phyloP scores from a whole-genome alignment of 1,140 invertebrate species.

The Pinna nobilis region DNA sequence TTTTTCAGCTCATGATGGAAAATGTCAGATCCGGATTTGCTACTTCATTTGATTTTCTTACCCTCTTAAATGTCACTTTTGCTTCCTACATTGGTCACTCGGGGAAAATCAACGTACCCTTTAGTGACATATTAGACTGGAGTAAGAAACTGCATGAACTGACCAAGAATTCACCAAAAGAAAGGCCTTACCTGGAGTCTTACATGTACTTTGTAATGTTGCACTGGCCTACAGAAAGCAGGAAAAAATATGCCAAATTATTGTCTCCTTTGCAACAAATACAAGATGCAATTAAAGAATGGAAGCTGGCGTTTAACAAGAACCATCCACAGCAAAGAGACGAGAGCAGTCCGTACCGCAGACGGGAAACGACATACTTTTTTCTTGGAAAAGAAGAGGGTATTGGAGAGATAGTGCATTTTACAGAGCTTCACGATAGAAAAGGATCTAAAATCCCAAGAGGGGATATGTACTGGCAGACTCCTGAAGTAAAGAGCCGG shows the following conservation, averaged over 20 bases:
- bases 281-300: slow-evolving; percentile 25
- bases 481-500: slow-evolving; percentile 2
- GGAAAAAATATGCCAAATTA: neutral
- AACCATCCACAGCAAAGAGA: slow-evolving; percentile 29
- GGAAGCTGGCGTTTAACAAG: slow-evolving; percentile 30
- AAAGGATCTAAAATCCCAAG: slow-evolving; percentile 8
- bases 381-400: slow-evolving; percentile 40
- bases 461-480: slow-evolving; percentile 34
- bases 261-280: slow-evolving; percentile 20
- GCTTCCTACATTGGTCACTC: slow-evolving; percentile 7
- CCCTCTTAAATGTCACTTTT: slow-evolving; percentile 22
- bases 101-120: neutral
- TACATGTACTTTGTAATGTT: slow-evolving; percentile 48
- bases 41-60: slow-evolving; percentile 25
- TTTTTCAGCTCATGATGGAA: neutral
- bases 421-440: slow-evolving; percentile 21
- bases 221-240: slow-evolving; percentile 48
- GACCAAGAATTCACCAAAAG: neutral
- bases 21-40: slow-evolving; percentile 26
- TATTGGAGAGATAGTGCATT: slow-evolving; percentile 30
- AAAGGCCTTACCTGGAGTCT: slow-evolving; percentile 42
- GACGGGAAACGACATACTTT: slow-evolving; percentile 45
- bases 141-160: slow-evolving; percentile 21
- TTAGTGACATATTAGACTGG: slow-evolving; percentile 23
- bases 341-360: neutral